Evolutionary conservation across 2,888 invertebrate genomes (phyloP).

Genomic region (Slavum lentiscoides): DNA sequence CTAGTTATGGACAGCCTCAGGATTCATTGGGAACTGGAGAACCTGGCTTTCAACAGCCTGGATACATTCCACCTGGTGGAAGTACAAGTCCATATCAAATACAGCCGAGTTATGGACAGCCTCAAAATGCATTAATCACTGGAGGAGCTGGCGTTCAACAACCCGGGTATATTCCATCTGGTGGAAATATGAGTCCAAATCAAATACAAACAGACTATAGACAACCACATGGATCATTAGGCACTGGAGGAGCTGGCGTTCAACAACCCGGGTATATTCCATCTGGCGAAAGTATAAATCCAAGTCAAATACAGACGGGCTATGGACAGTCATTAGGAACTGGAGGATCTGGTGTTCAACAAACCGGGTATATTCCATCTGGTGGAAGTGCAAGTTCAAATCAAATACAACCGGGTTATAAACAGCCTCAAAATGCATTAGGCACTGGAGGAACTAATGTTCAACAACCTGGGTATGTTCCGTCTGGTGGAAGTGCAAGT

Average conservation of each 20-base stretch:
- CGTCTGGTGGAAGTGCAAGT: background rate
- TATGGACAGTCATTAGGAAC: slow-evolving; percentile 16
- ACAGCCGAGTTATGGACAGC: slow-evolving; percentile 11
- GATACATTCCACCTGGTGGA: background rate
- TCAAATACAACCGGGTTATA: slow-evolving; percentile 9
- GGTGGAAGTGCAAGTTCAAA: background rate
- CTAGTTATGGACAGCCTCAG: slow-evolving; percentile 26
- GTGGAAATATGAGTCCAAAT: slow-evolving; percentile 11
- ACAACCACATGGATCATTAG: slow-evolving; percentile 12
- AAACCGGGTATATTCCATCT: background rate
- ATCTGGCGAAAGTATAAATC: background rate
- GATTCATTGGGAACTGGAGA: background rate
- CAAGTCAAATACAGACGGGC: background rate
- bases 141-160: background rate
- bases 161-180: background rate
- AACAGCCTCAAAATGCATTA: slow-evolving; percentile 16
- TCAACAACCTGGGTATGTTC: slow-evolving; percentile 6
- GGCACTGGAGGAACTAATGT: background rate
- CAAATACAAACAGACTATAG: slow-evolving; percentile 7
- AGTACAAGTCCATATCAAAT: background rate
- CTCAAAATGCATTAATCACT: background rate
- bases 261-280: slow-evolving; percentile 16
- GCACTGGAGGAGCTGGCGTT: background rate
- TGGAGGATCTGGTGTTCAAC: slow-evolving; percentile 1
- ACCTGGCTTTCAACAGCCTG: background rate